Conservation (phyloP, 2,797 vertebrate genomes). For the Paramormyrops hopkinsi region DNA sequence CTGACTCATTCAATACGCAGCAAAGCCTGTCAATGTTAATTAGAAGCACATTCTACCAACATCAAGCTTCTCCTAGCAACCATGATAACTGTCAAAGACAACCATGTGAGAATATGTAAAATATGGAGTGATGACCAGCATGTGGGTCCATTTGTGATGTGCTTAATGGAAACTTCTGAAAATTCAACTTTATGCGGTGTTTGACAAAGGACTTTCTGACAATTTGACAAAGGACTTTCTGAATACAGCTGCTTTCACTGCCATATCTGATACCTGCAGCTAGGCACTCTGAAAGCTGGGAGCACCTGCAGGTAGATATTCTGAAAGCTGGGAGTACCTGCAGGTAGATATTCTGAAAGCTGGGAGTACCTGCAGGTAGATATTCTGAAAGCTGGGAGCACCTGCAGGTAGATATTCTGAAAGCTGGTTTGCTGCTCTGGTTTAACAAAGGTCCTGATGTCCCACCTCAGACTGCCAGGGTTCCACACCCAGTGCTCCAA, state of each 20-base stretch:
- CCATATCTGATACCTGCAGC: neutral
- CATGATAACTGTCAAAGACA: conserved; percentile 1
- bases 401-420: neutral
- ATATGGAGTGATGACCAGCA: neutral
- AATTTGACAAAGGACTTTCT: neutral
- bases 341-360: neutral
- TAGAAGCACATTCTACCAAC: neutral
- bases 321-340: neutral
- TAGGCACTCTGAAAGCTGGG: neutral
- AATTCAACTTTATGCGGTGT: neutral
- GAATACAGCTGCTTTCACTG: neutral
- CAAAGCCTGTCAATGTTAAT: neutral
- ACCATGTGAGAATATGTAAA: neutral
- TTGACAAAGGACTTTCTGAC: neutral
- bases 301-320: neutral
- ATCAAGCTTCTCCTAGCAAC: conserved; percentile 18
- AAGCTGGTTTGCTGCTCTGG: neutral
- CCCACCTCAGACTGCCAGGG: neutral
- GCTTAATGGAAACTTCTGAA: neutral
- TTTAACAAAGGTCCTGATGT: neutral
- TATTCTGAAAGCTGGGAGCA: neutral
- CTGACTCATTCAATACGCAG: conserved; percentile 14
- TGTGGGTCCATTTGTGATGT: neutral
- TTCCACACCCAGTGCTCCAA: neutral
- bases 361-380: too few relatives aligned